These are phyloP conservation scores for Saimiri boliviensis DNA, from an alignment of 2,113 vertebrate genomes.

Conservation along the genomic window DNA sequence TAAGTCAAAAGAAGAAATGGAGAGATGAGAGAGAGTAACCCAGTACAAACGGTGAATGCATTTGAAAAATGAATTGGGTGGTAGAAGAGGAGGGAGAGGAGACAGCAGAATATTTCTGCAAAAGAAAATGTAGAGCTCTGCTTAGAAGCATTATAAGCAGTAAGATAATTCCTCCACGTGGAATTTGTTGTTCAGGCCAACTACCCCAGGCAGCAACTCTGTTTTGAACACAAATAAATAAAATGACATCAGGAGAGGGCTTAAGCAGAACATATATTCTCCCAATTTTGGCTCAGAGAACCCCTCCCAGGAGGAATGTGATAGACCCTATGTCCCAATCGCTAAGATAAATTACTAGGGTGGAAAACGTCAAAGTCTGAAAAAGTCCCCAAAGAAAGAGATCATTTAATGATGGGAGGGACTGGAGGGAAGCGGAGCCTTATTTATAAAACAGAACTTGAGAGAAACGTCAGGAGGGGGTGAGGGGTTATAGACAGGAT, in stretches of 20 bases:
- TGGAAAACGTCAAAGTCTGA: not conserved
- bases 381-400: slow-evolving; percentile 14
- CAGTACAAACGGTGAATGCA: not conserved
- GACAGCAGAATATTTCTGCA: not conserved
- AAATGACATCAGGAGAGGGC: not conserved
- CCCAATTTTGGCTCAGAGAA: not conserved
- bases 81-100: rapidly evolving
- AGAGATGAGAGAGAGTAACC: not conserved
- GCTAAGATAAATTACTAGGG: not conserved
- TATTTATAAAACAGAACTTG: not conserved
- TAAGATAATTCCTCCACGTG: not conserved
- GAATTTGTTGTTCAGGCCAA: not conserved
- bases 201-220: not conserved
- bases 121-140: not conserved
- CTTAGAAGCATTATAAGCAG: not conserved
- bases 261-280: not conserved
- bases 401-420: not conserved
- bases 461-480: not conserved
- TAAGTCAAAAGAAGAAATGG: not conserved
- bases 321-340: not conserved
- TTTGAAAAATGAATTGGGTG: not conserved
- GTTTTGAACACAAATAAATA: slow-evolving; percentile 44
- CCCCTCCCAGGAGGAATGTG: not conserved
- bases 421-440: not conserved
- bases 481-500: not conserved